Base-by-base conservation (phyloP, 2,797 vertebrate genomes). In the Hirundo rustica region DNA sequence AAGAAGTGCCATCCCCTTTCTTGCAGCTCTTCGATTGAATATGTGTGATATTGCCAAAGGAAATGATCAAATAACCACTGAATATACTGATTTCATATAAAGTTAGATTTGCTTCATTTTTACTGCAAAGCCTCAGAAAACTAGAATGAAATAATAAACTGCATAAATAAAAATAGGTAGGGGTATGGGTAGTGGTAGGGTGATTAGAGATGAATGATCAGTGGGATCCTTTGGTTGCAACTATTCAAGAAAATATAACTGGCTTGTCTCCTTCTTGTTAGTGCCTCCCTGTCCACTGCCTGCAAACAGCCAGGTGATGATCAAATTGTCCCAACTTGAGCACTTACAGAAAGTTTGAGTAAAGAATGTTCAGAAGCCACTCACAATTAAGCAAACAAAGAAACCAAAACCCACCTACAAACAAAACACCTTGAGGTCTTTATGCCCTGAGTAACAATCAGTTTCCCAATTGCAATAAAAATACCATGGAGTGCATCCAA, bases 1-100 rank as follows among this genome's bases (percentile, higher is more conserved):
- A 81, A 90, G 82, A 94, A 71, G 44, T 78, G 80, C 77, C 89
- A 77, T 85, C 50, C n/a, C 61, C 68, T 89, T 85, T 67, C 80
- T 85, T 66, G 61, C 76, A 90, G 67, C 64, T 92, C 53, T 82
- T 78, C 19, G 45, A 80, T 42, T 2, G 34, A 54, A 32, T 91
- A n/a, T 5, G 2, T 57, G 44, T 66, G 84, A 66, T 83, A 72
- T 85, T 94, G 83, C 72, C 76, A 77, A 89, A 94, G 72, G 73
- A 83, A 88, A 61, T 45, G 7, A 81, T 87, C 51, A 19, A 89
- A 93, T 93, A 89, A 88, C 58, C 38, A 36, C 57, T 42, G 57
- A 67, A 84, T 88, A 32, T 38, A 72, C 64, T 74, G 74, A 73
- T 94, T 88, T 85, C 86, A 88, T 92, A 89, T 36, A 29, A 73